A percentile compares a stretch with the other conserved stretches of the same genome.
Conservation (phyloP, 2,797 vertebrate species). For the Benthosema pterotum region DNA sequence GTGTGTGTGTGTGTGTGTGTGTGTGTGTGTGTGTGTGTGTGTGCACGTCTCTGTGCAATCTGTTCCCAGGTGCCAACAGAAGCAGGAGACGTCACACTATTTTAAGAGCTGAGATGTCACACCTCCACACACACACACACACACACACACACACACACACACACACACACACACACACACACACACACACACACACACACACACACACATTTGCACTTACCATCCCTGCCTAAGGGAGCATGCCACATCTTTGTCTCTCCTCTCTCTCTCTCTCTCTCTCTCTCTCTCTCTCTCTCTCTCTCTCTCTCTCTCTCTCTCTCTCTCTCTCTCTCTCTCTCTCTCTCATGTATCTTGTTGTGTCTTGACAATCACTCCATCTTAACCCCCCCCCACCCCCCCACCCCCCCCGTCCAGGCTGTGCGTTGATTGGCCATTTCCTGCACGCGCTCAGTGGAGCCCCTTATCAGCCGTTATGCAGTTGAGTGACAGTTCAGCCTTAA, state of each 20-base stretch:
- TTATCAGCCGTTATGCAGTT: slow-evolving; percentile 79
- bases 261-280: neutral
- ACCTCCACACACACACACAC: slow-evolving; percentile 44
- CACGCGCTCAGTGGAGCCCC: slow-evolving; percentile 78
- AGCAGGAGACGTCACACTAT: slow-evolving; percentile 63
- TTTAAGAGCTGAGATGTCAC: slow-evolving; percentile 75
- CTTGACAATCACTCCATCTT: slow-evolving; percentile 23
- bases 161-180: too few relatives aligned
- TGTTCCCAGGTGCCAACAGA: slow-evolving; percentile 73
- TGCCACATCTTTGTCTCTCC: slow-evolving; percentile 18
- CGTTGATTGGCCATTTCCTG: slow-evolving; percentile 81
- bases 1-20: too few relatives aligned
- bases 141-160: too few relatives aligned
- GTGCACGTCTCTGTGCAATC: slow-evolving; percentile 40
- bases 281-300: slow-evolving; percentile 28
- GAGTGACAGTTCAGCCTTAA: slow-evolving; percentile 81
- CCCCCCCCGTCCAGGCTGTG: slow-evolving; percentile 61
- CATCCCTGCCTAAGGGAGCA: too few relatives aligned
- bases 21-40: too few relatives aligned
- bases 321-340: slow-evolving; percentile 58
- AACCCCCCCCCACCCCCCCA: slow-evolving; percentile 29
- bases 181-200: too few relatives aligned
- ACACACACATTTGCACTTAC: too few relatives aligned
- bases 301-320: slow-evolving; percentile 49
- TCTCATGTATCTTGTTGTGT: slow-evolving; percentile 35